These are phyloP conservation scores for Drosophila cardini DNA, from an alignment of 1,140 invertebrate genomes.

Conservation along the genomic window DNA sequence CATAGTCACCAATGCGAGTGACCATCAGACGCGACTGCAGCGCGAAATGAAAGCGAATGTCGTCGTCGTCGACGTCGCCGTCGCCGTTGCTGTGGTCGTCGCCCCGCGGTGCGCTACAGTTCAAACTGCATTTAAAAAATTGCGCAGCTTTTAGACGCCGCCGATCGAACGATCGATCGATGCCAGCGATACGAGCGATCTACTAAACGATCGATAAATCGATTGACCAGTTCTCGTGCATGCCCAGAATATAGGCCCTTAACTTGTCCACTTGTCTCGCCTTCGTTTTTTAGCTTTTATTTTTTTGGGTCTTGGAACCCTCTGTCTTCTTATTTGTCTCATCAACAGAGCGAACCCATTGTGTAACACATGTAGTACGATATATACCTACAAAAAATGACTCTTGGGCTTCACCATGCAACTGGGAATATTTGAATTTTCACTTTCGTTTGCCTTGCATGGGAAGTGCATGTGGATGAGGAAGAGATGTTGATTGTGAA, in stretches of 20 bases:
- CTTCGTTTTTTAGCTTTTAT: neutral
- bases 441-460: conserved; percentile 61
- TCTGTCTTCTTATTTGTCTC: conserved; percentile 6
- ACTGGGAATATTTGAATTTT: conserved; percentile 39
- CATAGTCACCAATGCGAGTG: conserved; percentile 63
- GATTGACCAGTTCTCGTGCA: conserved; percentile 67
- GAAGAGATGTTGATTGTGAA: conserved; percentile 12
- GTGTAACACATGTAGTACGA: conserved; percentile 71
- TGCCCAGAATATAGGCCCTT: conserved; percentile 68
- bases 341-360: conserved; percentile 50
- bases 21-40: conserved; percentile 61
- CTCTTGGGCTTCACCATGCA: conserved; percentile 34
- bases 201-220: conserved; percentile 43
- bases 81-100: conserved; percentile 57
- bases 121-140: conserved; percentile 76
- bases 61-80: conserved; percentile 20
- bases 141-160: conserved; percentile 17
- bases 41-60: conserved; percentile 78
- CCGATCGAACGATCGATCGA: conserved; percentile 34
- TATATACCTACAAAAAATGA: conserved; percentile 39
- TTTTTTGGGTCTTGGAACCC: neutral
- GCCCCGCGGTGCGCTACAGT: conserved; percentile 72
- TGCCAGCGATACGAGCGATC: conserved; percentile 38
- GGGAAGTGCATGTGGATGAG: conserved; percentile 44
- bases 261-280: conserved; percentile 22